Base-by-base conservation (phyloP, 1,140 invertebrate species). In the Plectrocnemia conspersa region DNA sequence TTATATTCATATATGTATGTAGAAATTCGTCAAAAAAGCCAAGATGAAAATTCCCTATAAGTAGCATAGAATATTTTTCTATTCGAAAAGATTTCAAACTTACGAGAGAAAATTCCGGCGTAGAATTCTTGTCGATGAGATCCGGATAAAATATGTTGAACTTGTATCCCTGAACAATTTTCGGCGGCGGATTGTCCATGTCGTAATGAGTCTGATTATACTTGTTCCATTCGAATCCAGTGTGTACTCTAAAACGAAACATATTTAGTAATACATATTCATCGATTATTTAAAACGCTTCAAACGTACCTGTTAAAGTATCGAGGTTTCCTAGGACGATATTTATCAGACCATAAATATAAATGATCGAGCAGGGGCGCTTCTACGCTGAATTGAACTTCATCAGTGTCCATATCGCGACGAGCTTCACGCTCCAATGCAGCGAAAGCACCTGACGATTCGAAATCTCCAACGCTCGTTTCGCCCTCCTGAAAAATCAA, bases 91-190 rank as follows among this genome's bases (percentile, higher is more conserved):
- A 6, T 42, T 46, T 24, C 6, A 38, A 9, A 75, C 76, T 77
- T 73, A 88, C 85, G 71, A 98, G 74, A 45, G 84, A 93, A 70
- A 98, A 99, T 67, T 93, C 85, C 0, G 97, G 97, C 9, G 97
- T 97, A 45, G 87, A 81, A 41, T 82, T 83, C 66, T 97, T 97
- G 68, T 99, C 93, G 63, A 99, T 97, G 33, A 99, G 79, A 80
- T 99, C 97, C 0, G 97, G 97, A 79, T 98, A 99, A 75, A 99
- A 99, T 58, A 99, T 99, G 76, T 99, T 99, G 75, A 99, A 99
- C 71, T 99, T 99, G 76, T 99, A 99, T 21, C 97, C 97, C 73
- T 99, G 97, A 0, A 99, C 97, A 67, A 99, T 98, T 77, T 99
- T 99, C 0, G 97, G 97, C 13, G 97, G 97, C 29, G 97, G 97